Evolutionary conservation across 2,888 invertebrate genomes (phyloP).

Genomic region (Brenthis hecate): DNA sequence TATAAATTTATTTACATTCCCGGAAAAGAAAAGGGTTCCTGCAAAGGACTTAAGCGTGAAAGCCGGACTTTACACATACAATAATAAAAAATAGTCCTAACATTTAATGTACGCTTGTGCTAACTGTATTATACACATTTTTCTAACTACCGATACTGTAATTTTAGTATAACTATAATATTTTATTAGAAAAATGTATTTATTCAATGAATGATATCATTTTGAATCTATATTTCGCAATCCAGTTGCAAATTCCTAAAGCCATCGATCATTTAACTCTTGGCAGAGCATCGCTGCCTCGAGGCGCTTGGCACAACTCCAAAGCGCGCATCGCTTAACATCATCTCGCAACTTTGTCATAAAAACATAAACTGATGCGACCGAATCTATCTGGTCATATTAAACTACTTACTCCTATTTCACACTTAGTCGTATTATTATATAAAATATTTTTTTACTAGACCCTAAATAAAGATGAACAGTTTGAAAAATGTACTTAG

Average conservation of each 20-base stretch:
- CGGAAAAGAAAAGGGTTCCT: too few species aligned
- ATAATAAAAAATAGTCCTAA: too few species aligned
- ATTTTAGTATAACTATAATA: not conserved
- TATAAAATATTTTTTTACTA: too few species aligned
- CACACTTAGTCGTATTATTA: not conserved
- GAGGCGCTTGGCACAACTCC: constrained; percentile 46
- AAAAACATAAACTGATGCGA: constrained; percentile 22
- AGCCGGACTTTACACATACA: too few species aligned
- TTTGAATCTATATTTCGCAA: constrained; percentile 38
- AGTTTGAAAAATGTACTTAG: too few species aligned
- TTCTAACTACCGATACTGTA: not conserved
- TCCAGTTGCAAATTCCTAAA: constrained; percentile 44
- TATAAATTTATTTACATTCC: too few species aligned
- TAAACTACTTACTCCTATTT: not conserved
- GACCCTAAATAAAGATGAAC: too few species aligned
- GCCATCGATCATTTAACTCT: constrained; percentile 47
- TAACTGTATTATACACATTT: too few species aligned
- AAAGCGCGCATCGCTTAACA: constrained; percentile 40
- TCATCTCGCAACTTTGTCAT: constrained; percentile 39
- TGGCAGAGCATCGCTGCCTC: constrained; percentile 45
- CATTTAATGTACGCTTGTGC: too few species aligned
- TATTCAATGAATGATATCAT: not conserved
- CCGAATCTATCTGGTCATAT: constrained; percentile 4
- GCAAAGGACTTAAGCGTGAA: too few species aligned
- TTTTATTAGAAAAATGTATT: not conserved